Conservation (phyloP, 2,888 invertebrate species). For the Lasioglossum malachurum region DNA sequence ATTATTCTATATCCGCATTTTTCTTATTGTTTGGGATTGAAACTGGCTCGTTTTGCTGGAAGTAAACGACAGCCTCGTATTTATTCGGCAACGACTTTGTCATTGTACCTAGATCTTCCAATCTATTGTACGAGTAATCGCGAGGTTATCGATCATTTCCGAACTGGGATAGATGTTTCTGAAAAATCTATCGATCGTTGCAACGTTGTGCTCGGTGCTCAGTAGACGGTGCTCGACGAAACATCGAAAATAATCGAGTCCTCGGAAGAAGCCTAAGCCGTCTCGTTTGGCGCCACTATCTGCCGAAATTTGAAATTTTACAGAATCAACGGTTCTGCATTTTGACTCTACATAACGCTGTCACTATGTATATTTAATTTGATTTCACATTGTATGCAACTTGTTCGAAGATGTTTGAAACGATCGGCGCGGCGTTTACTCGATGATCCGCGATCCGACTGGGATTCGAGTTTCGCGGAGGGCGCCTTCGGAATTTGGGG, state of each 20-base stretch:
- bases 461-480: neutral
- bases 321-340: neutral
- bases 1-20: neutral
- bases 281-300: constrained; percentile 6
- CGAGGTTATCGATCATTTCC: neutral
- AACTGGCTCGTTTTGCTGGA: constrained; percentile 28
- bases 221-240: neutral
- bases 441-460: neutral
- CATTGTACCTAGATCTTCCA: neutral
- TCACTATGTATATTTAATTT: neutral
- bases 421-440: neutral
- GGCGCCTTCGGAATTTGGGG: constrained; percentile 60
- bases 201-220: neutral
- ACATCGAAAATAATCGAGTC: neutral
- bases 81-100: neutral
- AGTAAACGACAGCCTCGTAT: constrained; percentile 34
- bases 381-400: neutral
- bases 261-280: neutral
- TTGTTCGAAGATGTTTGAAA: neutral
- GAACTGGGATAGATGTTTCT: neutral
- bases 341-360: neutral
- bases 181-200: neutral
- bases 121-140: neutral
- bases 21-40: neutral
- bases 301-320: constrained; percentile 11